Conservation (phyloP, 2,113 vertebrate species). For the Elgaria multicarinata region DNA sequence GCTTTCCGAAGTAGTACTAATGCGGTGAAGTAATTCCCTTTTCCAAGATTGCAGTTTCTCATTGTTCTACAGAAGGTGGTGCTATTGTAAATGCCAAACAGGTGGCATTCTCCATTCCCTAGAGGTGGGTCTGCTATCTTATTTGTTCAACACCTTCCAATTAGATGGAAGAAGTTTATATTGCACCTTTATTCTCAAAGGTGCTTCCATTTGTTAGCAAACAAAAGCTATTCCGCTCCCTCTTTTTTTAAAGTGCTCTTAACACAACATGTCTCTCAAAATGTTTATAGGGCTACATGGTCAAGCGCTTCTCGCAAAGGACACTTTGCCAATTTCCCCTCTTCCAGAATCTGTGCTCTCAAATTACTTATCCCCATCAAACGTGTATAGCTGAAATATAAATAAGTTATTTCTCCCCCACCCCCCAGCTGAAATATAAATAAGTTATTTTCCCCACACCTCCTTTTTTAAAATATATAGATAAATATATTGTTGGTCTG, state of each 20-base stretch:
- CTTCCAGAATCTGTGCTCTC: neutral
- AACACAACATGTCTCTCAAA: neutral
- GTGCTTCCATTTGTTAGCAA: neutral
- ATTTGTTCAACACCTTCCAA: neutral
- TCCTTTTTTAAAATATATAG: neutral
- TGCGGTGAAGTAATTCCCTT: neutral
- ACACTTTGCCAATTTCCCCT: accelerated
- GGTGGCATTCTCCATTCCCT: neutral
- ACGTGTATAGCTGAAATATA: neutral
- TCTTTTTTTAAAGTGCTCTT: neutral
- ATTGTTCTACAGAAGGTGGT: neutral
- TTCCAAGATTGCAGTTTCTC: neutral
- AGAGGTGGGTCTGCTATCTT: neutral
- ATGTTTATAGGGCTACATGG: neutral
- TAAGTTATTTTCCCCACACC: neutral
- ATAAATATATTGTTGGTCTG: accelerated
- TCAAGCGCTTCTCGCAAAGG: accelerated
- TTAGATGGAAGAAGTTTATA: slow-evolving; percentile 26
- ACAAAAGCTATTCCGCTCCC: too few relatives aligned
- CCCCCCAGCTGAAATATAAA: neutral
- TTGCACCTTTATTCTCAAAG: slow-evolving; percentile 15
- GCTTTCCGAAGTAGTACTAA: too few relatives aligned
- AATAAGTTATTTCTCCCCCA: too few relatives aligned
- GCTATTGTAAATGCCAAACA: neutral
- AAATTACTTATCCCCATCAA: neutral